Conservation (phyloP, 1,140 invertebrate genomes). For the Archegozetes longisetosus region DNA sequence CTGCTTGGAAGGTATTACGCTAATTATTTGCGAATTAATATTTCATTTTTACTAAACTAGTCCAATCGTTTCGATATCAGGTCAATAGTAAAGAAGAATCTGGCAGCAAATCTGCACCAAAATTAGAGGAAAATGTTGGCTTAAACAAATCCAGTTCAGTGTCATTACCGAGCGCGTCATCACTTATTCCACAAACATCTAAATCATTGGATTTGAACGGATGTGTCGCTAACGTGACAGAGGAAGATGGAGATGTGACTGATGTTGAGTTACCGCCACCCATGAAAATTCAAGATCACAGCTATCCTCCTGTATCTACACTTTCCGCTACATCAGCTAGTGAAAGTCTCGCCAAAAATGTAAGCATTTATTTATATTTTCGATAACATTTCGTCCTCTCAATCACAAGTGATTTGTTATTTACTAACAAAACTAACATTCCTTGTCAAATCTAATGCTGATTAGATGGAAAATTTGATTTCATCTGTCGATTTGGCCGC, state of each 20-base stretch:
- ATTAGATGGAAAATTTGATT: not conserved
- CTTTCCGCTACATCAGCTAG: not conserved
- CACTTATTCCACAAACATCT: not conserved
- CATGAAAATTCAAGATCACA: constrained; percentile 77
- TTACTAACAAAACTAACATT: too few species aligned
- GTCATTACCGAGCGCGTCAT: not conserved
- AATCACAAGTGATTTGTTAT: not conserved
- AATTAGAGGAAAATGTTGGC: not conserved
- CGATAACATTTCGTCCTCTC: too few species aligned
- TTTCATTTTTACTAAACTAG: not conserved
- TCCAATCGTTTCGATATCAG: not conserved
- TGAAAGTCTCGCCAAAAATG: not conserved
- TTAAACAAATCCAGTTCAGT: not conserved
- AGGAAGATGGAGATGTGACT: constrained; percentile 54
- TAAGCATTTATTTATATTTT: not conserved
- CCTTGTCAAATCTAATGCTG: too few species aligned
- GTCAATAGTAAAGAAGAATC: not conserved
- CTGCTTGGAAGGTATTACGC: not conserved
- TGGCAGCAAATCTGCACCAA: not conserved
- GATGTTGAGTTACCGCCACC: constrained; percentile 78
- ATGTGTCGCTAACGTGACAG: constrained; percentile 31
- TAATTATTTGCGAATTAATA: not conserved
- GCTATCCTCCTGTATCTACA: constrained; percentile 25
- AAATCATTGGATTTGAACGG: constrained; percentile 1
- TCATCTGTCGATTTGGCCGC: not conserved